A percentile compares a stretch with the other conserved stretches of the same genome.
Conservation (phyloP, 1,140 invertebrate species). For the Drosophila cardini region DNA sequence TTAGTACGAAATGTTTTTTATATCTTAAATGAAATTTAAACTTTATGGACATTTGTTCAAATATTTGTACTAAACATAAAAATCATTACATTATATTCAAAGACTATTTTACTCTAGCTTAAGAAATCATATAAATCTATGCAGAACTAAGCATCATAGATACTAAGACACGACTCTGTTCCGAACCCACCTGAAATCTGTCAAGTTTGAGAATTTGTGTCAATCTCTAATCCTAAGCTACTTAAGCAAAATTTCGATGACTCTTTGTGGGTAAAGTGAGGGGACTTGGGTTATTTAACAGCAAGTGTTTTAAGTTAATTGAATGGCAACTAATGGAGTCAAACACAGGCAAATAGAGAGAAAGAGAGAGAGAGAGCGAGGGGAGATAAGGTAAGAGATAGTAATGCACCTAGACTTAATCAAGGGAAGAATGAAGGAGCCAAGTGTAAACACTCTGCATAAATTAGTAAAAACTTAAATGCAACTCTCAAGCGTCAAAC, state of each 20-base stretch:
- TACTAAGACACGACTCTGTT: background rate
- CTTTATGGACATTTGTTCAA: too few relatives aligned
- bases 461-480: conserved; percentile 66
- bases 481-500: conserved; percentile 49
- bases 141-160: background rate
- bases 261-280: background rate
- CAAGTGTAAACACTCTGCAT: conserved; percentile 55
- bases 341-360: background rate
- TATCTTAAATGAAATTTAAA: too few relatives aligned
- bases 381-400: too few relatives aligned
- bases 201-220: background rate
- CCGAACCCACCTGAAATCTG: background rate
- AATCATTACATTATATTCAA: too few relatives aligned
- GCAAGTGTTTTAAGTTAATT: conserved; percentile 56
- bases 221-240: background rate
- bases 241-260: conserved; percentile 1
- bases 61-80: too few relatives aligned
- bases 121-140: background rate
- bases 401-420: conserved; percentile 8
- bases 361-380: too few relatives aligned
- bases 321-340: conserved; percentile 44
- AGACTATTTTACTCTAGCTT: background rate
- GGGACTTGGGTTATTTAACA: background rate
- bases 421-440: background rate
- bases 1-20: too few relatives aligned